phyloP scores from a whole-genome alignment of 2,888 invertebrate genomes.

The Zonitis immaculata region DNA sequence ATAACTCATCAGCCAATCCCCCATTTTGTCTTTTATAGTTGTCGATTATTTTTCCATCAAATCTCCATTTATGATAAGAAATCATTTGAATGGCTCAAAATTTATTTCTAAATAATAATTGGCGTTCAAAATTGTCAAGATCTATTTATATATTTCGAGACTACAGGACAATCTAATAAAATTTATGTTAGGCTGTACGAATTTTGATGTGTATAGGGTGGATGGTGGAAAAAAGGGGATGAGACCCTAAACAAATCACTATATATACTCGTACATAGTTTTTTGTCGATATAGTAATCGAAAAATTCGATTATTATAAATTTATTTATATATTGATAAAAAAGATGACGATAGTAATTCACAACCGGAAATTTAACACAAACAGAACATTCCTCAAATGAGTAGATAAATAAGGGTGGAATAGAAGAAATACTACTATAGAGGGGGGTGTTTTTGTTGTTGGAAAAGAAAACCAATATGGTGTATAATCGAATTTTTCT shows the following conservation, averaged over 20 bases:
- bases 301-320: not conserved
- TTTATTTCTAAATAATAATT: not conserved
- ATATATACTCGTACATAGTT: not conserved
- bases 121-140: not conserved
- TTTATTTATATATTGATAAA: not conserved
- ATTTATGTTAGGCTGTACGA: not conserved
- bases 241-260: not conserved
- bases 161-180: not conserved
- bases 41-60: not conserved
- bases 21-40: not conserved
- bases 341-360: not conserved
- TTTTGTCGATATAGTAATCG: too few relatives aligned
- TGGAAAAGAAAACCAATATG: not conserved
- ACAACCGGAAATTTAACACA: not conserved
- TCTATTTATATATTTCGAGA: not conserved
- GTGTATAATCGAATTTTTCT: not conserved
- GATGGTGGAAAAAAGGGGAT: not conserved
- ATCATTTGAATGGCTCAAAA: not conserved
- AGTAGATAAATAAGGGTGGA: not conserved
- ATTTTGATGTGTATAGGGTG: not conserved
- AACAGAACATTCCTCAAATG: not conserved
- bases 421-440: not conserved
- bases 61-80: too few relatives aligned
- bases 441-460: not conserved
- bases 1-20: not conserved